Evolutionary conservation across 1,140 invertebrate species (phyloP), one percentile per base, ranked within the genome.

Genomic region (Gryon sp.): DNA sequence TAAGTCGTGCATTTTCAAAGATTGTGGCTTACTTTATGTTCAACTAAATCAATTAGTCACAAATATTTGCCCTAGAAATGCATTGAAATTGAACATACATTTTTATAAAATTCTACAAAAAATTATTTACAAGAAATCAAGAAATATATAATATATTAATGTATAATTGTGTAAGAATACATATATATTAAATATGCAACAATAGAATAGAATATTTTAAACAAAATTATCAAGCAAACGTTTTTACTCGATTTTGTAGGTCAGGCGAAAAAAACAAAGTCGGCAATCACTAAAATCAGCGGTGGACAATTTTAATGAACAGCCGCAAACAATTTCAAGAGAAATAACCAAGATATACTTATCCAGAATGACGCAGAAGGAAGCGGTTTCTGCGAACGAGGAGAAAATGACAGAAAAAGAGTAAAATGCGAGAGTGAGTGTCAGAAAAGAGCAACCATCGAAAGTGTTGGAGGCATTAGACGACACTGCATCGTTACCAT

Each of bases 401-500:
- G 43, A 52, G 43, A 48, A 57, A 63, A 46, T 11, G 41, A 41
- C 20, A 12, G 18, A 36, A 46, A 38, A 48, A 38, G 53, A 53
- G 38, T 43, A 74, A 70, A 78, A 62, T 36, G 41, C 43, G 60
- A 76, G 45, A 22, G 28, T 26, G 63, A 69, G 36, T 18, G 19
- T 41, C 26, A 46, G 60, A 63, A 73, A 36, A 36, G 38, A 63
- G 45, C 40, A 26, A 26, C 18, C 66, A 24, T 60, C 62, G 45
- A 72, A 55, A 76, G 70, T 74, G 68, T 63, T 62, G 74, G 76
- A 63, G 75, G 76, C 77, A 81, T 81, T 82, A 80, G 80, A 77
- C 18, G 28, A 41, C 53, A 41, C n/a, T 55, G 81, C 80, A 78
- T 83, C 82, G 83, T 85, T 85, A 83, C 78, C 78, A 82, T 80